Base-by-base conservation (phyloP, 2,797 vertebrate species). In the Pyrocephalus nanus region DNA sequence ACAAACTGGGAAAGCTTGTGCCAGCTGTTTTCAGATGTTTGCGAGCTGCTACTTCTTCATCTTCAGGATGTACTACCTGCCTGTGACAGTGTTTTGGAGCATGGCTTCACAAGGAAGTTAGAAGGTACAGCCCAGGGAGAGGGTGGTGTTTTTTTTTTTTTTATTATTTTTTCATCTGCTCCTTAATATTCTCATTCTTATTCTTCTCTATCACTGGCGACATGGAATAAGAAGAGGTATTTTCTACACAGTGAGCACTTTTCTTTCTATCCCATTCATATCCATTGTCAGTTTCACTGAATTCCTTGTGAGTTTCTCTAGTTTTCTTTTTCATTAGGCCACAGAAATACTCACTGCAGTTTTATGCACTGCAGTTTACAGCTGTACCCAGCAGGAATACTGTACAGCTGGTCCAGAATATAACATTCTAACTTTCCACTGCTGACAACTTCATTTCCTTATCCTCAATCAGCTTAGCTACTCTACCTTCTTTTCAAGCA, bases 11-110 rank as follows among this genome's bases (percentile, higher is more conserved):
- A 75, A 95, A 72, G 22, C 18, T 57, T 58, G 30, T 86, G 87
- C 83, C 97, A 96, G 91, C 65, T 61, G 84, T 93, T 96, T 96
- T 94, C 96, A 97, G 95, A 88, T 95, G 93, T 96, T 92, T 88
- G 71, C 80, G 62, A 67, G 74, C 66, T 95, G 73, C 81, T 93
- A 34, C 47, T 76, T 79, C 94, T 97, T 54, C 88, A 95, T 97
- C 95, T 97, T 97, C 76, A 92, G 95, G 94, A 96, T 91, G 77
- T 55, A 67, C 92, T 93, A 93, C 86, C 88, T 96, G 87, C 95
- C 70, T 54, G 40, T 90, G 9, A 42, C 75, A 90, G 53, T 90
- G 73, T 29, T 86, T 95, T 94, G 82, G 88, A 96, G 93, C 79
- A 93, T 10, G 71, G 61, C 70, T 86, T 91, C 78, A 51, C 48